phyloP scores from a whole-genome alignment of 2,113 vertebrate genomes.

The Pangasianodon hypophthalmus region DNA sequence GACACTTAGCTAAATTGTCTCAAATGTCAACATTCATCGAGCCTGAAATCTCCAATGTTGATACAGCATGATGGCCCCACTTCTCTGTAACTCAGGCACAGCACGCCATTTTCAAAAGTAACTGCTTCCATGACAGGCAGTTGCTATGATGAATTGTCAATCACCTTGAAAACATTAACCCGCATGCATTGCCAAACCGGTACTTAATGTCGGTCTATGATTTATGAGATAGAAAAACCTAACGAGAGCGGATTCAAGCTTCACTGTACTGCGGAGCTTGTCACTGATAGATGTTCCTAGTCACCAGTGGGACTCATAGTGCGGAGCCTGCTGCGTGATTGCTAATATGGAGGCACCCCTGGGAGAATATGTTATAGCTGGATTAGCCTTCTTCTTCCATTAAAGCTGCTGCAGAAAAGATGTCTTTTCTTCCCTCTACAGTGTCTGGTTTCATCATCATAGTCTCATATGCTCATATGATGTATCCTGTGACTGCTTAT shows the following conservation, averaged over 20 bases:
- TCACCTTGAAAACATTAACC: conserved; percentile 47
- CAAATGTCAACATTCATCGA: conserved; percentile 36
- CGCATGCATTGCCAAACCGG: conserved; percentile 24
- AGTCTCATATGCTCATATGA: conserved; percentile 3
- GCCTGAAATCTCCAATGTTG: conserved; percentile 42
- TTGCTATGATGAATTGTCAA: conserved; percentile 40
- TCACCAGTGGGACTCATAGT: conserved; percentile 41
- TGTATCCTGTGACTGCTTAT: conserved; percentile 11
- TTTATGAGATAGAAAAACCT: conserved; percentile 39
- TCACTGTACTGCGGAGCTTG: conserved; percentile 22
- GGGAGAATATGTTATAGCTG: conserved; percentile 46
- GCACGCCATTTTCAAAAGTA: conserved; percentile 40
- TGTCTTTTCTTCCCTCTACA: conserved; percentile 22
- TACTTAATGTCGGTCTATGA: conserved; percentile 39
- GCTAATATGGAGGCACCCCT: conserved; percentile 43
- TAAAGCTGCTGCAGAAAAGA: conserved; percentile 15
- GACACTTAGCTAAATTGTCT: conserved; percentile 43
- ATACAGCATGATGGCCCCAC: conserved; percentile 27
- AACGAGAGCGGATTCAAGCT: conserved; percentile 26
- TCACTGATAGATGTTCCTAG: conserved; percentile 43
- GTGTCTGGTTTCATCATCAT: conserved; percentile 26
- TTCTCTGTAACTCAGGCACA: conserved; percentile 25
- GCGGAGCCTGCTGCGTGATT: conserved; percentile 46
- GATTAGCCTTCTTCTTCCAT: conserved; percentile 31
- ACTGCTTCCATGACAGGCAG: conserved; percentile 41